Percentiles rank a stretch among this genome's conserved stretches.
phyloP scores from a whole-genome alignment of 2,113 vertebrate species.

The Heterocephalus glaber region DNA sequence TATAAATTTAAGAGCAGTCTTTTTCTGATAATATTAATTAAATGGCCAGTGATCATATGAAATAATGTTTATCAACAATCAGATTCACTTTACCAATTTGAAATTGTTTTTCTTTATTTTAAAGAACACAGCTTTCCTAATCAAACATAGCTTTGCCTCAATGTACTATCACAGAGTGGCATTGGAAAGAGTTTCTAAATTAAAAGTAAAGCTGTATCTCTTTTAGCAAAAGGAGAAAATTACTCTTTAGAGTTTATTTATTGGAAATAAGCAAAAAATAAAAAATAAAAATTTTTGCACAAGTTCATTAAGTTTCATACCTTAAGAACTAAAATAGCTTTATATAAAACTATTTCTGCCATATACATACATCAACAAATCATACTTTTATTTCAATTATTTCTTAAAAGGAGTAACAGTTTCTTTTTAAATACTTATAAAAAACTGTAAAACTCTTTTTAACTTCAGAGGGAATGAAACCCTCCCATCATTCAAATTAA shows the following conservation, averaged over 20 bases:
- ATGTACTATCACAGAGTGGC: constrained; percentile 8
- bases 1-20: not conserved
- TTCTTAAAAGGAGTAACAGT: constrained; percentile 55
- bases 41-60: constrained; percentile 7
- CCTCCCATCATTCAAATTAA: constrained; percentile 25
- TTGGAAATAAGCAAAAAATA: constrained; percentile 71
- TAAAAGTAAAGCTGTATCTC: constrained; percentile 51
- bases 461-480: constrained; percentile 53
- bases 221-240: not conserved
- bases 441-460: constrained; percentile 23
- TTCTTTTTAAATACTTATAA: constrained; percentile 54
- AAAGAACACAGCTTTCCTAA: constrained; percentile 32
- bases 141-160: constrained; percentile 49
- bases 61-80: not conserved
- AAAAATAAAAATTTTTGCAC: constrained; percentile 60
- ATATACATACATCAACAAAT: constrained; percentile 46
- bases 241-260: constrained; percentile 67
- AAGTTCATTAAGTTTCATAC: constrained; percentile 64
- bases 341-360: constrained; percentile 69
- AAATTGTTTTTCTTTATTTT: constrained; percentile 5
- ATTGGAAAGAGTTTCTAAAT: constrained; percentile 19
- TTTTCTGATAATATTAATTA: constrained; percentile 31
- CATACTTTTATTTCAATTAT: constrained; percentile 55
- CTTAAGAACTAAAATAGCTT: constrained; percentile 72
- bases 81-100: not conserved